phyloP scores from a whole-genome alignment of 2,888 invertebrate species.

The Galeruca laticollis region DNA sequence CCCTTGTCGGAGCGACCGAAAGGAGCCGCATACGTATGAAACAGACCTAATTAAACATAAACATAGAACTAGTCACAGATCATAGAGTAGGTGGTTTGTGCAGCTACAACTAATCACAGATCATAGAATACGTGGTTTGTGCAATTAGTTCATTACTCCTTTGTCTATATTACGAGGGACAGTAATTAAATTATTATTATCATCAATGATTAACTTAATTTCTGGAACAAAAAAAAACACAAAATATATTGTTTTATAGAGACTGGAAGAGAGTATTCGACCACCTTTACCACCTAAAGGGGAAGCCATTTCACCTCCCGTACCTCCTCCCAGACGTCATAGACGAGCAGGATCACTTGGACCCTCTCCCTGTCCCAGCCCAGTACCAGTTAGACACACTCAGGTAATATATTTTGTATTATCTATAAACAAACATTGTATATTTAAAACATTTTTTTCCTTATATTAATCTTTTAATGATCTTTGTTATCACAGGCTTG shows the following conservation, averaged over 20 bases:
- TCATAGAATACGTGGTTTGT: too few relatives aligned
- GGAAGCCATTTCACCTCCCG: slow-evolving; percentile 69
- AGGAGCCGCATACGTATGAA: too few relatives aligned
- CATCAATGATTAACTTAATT: too few relatives aligned
- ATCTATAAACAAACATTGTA: not conserved
- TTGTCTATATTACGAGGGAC: too few relatives aligned
- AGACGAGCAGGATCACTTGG: slow-evolving; percentile 70
- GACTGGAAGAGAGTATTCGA: slow-evolving; percentile 55
- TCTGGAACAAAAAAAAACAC: not conserved
- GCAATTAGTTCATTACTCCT: too few relatives aligned
- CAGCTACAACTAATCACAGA: too few relatives aligned
- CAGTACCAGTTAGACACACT: slow-evolving; percentile 64
- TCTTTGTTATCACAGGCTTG: too few relatives aligned
- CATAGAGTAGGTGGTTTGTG: too few relatives aligned
- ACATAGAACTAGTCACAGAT: too few relatives aligned
- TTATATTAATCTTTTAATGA: not conserved
- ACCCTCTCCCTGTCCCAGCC: slow-evolving; percentile 67
- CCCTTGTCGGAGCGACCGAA: too few relatives aligned
- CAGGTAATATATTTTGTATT: slow-evolving; percentile 56
- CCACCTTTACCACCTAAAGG: slow-evolving; percentile 80
- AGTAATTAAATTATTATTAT: too few relatives aligned
- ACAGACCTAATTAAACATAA: too few relatives aligned
- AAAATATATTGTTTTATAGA: slow-evolving; percentile 21
- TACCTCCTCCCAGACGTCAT: slow-evolving; percentile 76
- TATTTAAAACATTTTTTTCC: not conserved